Evolutionary conservation across 2,797 vertebrate genomes (phyloP).

Genomic region (Merluccius polli): DNA sequence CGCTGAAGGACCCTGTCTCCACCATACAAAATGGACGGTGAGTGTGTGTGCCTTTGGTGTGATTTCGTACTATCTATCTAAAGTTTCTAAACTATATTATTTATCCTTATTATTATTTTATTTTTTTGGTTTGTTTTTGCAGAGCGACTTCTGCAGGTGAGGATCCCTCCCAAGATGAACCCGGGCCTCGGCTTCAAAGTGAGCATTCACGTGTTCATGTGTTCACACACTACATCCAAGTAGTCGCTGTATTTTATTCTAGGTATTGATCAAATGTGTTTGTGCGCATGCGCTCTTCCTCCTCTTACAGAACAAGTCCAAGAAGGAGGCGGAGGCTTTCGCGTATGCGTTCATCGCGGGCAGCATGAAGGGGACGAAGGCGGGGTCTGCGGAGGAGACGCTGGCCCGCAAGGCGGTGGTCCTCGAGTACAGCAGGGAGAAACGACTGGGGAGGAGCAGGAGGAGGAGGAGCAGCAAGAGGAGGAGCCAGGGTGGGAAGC

Average conservation of each 20-base stretch:
- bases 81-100: background rate
- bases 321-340: conserved; percentile 66
- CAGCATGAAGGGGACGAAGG: conserved; percentile 57
- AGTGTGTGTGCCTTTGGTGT: no score
- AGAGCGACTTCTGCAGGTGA: conserved; percentile 38
- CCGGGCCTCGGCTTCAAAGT: conserved; percentile 51
- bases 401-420: conserved; percentile 79
- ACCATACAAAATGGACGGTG: no score
- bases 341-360: conserved; percentile 78
- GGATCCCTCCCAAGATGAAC: conserved; percentile 33
- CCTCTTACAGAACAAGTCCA: conserved; percentile 54
- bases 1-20: no score
- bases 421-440: conserved; percentile 65
- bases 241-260: background rate
- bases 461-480: conserved; percentile 57
- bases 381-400: conserved; percentile 43
- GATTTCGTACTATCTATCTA: no score
- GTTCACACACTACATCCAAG: background rate
- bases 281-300: no score
- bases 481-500: conserved; percentile 71
- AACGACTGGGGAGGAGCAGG: conserved; percentile 46
- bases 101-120: background rate
- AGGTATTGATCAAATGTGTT: no score
- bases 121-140: conserved; percentile 16
- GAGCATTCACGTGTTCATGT: no score